Percentiles rank a stretch among this genome's conserved stretches.
phyloP scores from a whole-genome alignment of 2,888 invertebrate genomes.

The Heliothis peltigera region DNA sequence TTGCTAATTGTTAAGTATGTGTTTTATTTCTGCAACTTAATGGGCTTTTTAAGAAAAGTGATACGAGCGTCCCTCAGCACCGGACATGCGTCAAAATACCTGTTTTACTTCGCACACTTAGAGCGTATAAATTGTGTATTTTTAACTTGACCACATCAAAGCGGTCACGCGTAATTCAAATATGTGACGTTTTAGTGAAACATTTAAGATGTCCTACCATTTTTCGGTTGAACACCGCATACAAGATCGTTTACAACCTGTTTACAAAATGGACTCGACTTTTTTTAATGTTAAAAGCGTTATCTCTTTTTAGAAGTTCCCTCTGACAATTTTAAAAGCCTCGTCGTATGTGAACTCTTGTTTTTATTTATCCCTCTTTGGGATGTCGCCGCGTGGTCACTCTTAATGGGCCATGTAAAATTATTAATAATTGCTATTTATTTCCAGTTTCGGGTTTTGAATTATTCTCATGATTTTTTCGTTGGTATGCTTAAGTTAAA shows the following conservation, averaged over 20 bases:
- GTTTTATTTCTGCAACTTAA: slow-evolving; percentile 26
- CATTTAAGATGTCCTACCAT: slow-evolving; percentile 68
- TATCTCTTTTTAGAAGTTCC: slow-evolving; percentile 83
- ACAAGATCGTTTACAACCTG: slow-evolving; percentile 85
- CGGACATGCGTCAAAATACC: slow-evolving; percentile 39
- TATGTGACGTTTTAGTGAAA: slow-evolving; percentile 61
- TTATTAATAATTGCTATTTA: slow-evolving; percentile 76
- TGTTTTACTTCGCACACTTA: slow-evolving; percentile 38
- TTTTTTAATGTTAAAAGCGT: slow-evolving; percentile 81
- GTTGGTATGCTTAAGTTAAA: slow-evolving; percentile 12
- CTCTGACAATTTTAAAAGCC: slow-evolving; percentile 83
- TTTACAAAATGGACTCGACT: slow-evolving; percentile 80
- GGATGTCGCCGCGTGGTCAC: slow-evolving; percentile 65
- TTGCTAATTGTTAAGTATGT: slow-evolving; percentile 46
- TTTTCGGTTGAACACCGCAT: slow-evolving; percentile 65
- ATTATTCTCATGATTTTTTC: slow-evolving; percentile 39
- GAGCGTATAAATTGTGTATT: slow-evolving; percentile 28
- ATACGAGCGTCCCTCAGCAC: slow-evolving; percentile 15
- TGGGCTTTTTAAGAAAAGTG: slow-evolving; percentile 14
- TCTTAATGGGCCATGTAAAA: slow-evolving; percentile 79
- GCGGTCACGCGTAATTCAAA: slow-evolving; percentile 57
- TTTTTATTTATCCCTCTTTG: slow-evolving; percentile 66
- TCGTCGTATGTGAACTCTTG: slow-evolving; percentile 71
- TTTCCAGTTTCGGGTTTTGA: slow-evolving; percentile 49
- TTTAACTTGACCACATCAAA: slow-evolving; percentile 50